Evolutionary conservation across 2,888 invertebrate genomes (phyloP), one percentile per base, ranked within the genome.

Genomic region (Hyles lineata): DNA sequence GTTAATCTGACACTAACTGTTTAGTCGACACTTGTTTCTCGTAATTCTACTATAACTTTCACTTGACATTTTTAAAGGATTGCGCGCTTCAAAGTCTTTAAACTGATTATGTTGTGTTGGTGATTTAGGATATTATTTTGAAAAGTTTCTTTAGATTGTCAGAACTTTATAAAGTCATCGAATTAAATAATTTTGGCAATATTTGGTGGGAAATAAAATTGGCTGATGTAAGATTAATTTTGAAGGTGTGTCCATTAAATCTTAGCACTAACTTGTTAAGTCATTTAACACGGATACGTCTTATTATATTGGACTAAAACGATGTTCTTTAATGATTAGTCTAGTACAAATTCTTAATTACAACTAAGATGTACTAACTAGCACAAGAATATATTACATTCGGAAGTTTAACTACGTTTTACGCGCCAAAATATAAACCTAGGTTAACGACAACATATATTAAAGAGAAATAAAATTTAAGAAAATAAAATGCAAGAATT

Each of bases 131-230:
- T 35, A 1, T 1, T 9, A 9, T 35, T 0, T 9, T 9, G 2
- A 35, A 35, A 35, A 35, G 11, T 35, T 9, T 35, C 9, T 43
- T 43, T 43, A 43, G 43, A 2, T 3, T n/a, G n/a, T n/a, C 8
- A n/a, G 29, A n/a, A n/a, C 5, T 1, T n/a, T 19, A 55, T 19
- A 55, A 55, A n/a, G n/a, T 55, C n/a, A 17, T 19, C 55, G n/a
- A 55, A 55, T n/a, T 55, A 55, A 55, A 55, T n/a, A 55, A 55
- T 55, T 55, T 55, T 55, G 55, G 55, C 55, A n/a, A 55, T 55
- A 55, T 55, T 55, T 55, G 55, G 55, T 55, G 55, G 55, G 55
- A 55, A 55, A 55, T n/a, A 19, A n/a, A n/a, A n/a, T 15, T 17
- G 55, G 8, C n/a, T 6, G 55, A 55, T 7, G n/a, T n/a, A 7